A percentile compares a stretch with the other conserved stretches of the same genome.
These are phyloP conservation scores for Alitta virens DNA, from an alignment of 2,888 invertebrate species.

Conservation along the genomic window DNA sequence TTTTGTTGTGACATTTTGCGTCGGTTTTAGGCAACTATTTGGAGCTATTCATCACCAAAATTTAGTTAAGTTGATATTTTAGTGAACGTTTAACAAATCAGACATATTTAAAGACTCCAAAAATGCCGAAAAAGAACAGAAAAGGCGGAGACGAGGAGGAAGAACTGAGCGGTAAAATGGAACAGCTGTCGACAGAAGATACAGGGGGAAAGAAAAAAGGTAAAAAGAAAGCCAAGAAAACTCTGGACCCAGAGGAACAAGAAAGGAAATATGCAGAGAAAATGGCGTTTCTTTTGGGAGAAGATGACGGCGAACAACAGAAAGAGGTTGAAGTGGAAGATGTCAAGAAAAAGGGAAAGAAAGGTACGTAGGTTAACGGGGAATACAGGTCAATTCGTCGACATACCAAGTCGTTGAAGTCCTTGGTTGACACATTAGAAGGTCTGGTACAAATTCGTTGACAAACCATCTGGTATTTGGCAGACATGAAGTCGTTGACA, in stretches of 20 bases:
- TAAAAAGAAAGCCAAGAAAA: conserved; percentile 4
- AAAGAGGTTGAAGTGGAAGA: neutral
- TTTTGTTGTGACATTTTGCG: too few species aligned
- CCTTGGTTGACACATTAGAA: too few species aligned
- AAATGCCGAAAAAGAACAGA: conserved; percentile 17
- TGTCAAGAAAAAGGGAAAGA: conserved; percentile 12
- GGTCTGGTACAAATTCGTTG: too few species aligned
- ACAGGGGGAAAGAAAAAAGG: conserved; percentile 15
- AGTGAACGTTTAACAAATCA: neutral
- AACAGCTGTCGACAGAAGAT: conserved; percentile 30
- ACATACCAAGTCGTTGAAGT: too few species aligned
- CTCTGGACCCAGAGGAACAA: neutral
- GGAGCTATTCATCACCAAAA: too few species aligned
- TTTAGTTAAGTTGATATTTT: too few species aligned
- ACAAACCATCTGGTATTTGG: too few species aligned
- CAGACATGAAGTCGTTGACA: too few species aligned
- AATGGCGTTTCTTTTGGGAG: conserved; percentile 3
- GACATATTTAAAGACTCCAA: neutral
- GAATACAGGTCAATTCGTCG: too few species aligned
- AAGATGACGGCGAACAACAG: neutral
- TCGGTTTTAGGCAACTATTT: too few species aligned
- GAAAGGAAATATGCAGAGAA: conserved; percentile 6
- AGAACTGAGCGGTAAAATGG: conserved; percentile 29
- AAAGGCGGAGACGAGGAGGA: conserved; percentile 14
- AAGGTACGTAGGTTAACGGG: too few species aligned